A percentile compares a stretch with the other conserved stretches of the same genome.
Evolutionary conservation across 1,140 invertebrate genomes (phyloP).

Genomic region (Colletes latitarsis): DNA sequence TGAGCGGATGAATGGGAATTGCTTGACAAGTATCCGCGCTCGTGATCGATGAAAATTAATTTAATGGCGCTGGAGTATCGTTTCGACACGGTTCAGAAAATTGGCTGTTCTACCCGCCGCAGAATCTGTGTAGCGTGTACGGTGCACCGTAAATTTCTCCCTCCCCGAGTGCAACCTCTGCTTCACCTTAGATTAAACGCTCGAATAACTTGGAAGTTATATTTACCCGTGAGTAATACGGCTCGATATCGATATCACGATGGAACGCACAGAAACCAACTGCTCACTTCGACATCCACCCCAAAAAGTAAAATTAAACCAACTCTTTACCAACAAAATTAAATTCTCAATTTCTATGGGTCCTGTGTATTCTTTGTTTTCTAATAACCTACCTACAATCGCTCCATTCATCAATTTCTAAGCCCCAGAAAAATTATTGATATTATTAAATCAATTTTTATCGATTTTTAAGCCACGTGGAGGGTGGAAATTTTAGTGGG

Average conservation of each 20-base stretch:
- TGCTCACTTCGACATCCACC: neutral
- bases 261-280: slow-evolving; percentile 15
- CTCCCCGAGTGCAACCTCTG: slow-evolving; percentile 20
- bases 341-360: no score
- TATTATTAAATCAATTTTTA: no score
- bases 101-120: slow-evolving; percentile 7
- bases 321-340: no score
- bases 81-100: slow-evolving; percentile 40
- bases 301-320: no score
- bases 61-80: slow-evolving; percentile 9
- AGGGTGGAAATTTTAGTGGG: no score
- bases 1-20: neutral
- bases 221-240: slow-evolving; percentile 34
- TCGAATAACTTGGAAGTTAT: slow-evolving; percentile 43
- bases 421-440: no score
- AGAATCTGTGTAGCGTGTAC: slow-evolving; percentile 12
- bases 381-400: no score
- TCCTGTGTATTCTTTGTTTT: no score
- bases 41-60: slow-evolving; percentile 39
- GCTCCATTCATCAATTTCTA: no score
- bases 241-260: slow-evolving; percentile 26
- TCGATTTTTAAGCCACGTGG: no score
- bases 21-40: neutral
- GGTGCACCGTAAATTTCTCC: slow-evolving; percentile 31
- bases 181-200: slow-evolving; percentile 37